Evolutionary conservation across 2,113 vertebrate genomes (phyloP).

Genomic region (Megaleporinus macrocephalus): DNA sequence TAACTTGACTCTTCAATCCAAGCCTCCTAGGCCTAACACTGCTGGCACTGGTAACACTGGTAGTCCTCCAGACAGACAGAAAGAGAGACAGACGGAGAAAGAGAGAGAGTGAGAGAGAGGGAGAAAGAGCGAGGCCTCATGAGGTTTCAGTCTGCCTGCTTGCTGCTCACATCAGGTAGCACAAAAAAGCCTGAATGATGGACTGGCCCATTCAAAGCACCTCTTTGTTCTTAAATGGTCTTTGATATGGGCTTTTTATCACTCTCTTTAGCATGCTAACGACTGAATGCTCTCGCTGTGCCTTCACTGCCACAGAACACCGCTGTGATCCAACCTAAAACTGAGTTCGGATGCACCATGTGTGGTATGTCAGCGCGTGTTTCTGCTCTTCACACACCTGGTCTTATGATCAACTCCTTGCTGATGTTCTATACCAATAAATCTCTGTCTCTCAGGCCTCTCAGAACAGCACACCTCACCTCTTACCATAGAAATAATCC

Average conservation of each 20-base stretch:
- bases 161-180: slow-evolving; percentile 42
- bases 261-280: slow-evolving; percentile 36
- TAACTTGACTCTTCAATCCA: too few relatives aligned
- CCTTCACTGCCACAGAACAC: background rate
- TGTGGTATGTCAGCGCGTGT: slow-evolving; percentile 4
- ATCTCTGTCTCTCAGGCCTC: slow-evolving; percentile 19
- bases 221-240: slow-evolving; percentile 55
- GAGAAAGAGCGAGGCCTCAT: slow-evolving; percentile 25
- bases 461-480: slow-evolving; percentile 13
- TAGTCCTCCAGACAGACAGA: too few relatives aligned
- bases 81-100: slow-evolving; percentile 10
- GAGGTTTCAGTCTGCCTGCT: slow-evolving; percentile 52
- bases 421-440: background rate
- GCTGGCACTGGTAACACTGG: too few relatives aligned
- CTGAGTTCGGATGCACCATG: background rate
- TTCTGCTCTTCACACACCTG: slow-evolving; percentile 9
- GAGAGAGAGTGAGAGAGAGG: slow-evolving; percentile 13
- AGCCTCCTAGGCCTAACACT: too few relatives aligned
- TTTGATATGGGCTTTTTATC: slow-evolving; percentile 49
- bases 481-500: slow-evolving; percentile 10
- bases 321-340: background rate
- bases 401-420: slow-evolving; percentile 13
- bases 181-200: slow-evolving; percentile 23
- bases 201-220: slow-evolving; percentile 42
- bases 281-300: slow-evolving; percentile 5